Percentiles rank a stretch among this genome's conserved stretches.
These are phyloP conservation scores for Plebejus argus DNA, from an alignment of 2,888 invertebrate genomes.

Conservation along the genomic window DNA sequence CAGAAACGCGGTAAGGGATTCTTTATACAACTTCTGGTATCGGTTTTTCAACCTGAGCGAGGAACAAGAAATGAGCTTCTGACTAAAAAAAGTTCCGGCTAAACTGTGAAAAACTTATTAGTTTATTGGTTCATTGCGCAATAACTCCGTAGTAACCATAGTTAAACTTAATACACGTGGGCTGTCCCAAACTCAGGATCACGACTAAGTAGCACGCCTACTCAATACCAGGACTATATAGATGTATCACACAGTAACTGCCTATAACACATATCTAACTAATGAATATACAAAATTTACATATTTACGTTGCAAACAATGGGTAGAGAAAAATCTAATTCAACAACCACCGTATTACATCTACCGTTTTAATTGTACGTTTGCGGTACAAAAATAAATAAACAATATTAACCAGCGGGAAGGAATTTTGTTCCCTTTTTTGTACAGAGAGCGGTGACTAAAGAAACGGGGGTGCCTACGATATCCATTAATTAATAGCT, in stretches of 20 bases:
- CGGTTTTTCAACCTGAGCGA: not conserved
- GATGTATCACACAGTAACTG: slow-evolving; percentile 54
- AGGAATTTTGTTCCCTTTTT: slow-evolving; percentile 53
- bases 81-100: not conserved
- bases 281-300: slow-evolving; percentile 50
- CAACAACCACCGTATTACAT: slow-evolving; percentile 27
- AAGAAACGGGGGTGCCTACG: slow-evolving; percentile 35
- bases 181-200: not conserved
- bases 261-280: slow-evolving; percentile 50
- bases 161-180: slow-evolving; percentile 1
- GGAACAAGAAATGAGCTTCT: not conserved
- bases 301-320: slow-evolving; percentile 37
- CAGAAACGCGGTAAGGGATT: not conserved
- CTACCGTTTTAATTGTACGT: slow-evolving; percentile 15
- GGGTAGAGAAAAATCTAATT: slow-evolving; percentile 24
- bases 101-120: not conserved
- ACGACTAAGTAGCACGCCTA: slow-evolving; percentile 30
- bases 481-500: slow-evolving; percentile 25
- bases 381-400: slow-evolving; percentile 35
- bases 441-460: slow-evolving; percentile 45
- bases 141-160: not conserved
- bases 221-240: slow-evolving; percentile 16
- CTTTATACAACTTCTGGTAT: not conserved
- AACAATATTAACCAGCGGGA: slow-evolving; percentile 42
- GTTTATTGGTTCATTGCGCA: not conserved